These are phyloP conservation scores for Magallana angulata DNA, from an alignment of 1,140 invertebrate genomes.

Conservation along the genomic window DNA sequence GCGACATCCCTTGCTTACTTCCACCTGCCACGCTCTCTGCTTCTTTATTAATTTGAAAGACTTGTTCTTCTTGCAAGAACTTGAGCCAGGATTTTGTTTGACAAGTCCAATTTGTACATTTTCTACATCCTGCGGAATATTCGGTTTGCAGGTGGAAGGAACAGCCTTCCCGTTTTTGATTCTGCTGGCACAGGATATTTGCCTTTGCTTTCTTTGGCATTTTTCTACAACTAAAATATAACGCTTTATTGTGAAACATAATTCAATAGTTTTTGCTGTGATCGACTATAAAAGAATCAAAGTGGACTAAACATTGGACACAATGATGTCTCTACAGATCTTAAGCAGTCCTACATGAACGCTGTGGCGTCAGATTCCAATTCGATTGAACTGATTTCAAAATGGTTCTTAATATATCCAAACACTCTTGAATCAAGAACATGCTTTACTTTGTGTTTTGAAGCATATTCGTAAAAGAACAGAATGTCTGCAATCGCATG, in stretches of 20 bases:
- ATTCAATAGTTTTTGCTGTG: no score
- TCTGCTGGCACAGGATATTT: neutral
- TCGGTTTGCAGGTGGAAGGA: neutral
- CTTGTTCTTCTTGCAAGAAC: neutral
- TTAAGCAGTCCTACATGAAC: no score
- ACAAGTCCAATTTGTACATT: neutral
- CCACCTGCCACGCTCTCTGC: neutral
- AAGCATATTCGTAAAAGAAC: no score
- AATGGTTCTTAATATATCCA: no score
- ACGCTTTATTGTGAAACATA: neutral
- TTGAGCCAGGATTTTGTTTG: neutral
- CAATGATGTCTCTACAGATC: no score
- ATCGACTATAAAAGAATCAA: no score
- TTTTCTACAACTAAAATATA: neutral
- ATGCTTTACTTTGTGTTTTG: no score
- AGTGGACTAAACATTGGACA: no score
- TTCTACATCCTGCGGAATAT: neutral
- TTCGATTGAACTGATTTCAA: no score
- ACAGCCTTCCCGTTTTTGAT: neutral
- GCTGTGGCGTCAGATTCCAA: no score
- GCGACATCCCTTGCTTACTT: neutral
- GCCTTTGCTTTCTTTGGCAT: neutral
- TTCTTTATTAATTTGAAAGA: neutral
- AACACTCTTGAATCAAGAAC: no score
- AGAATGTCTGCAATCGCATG: no score